Conservation (phyloP, 2,113 vertebrate species). For the Plecotus auritus region DNA sequence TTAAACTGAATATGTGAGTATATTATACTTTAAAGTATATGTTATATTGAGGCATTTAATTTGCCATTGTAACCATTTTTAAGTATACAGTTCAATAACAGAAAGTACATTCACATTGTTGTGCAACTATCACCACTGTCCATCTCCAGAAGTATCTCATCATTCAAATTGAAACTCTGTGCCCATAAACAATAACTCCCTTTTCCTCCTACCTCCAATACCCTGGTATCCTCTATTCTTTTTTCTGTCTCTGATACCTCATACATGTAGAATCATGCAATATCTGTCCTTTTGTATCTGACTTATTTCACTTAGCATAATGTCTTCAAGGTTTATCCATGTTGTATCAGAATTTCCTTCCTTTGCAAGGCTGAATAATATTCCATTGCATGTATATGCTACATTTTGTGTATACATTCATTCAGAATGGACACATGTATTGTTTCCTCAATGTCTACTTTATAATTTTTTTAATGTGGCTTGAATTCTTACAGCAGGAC, state of each 20-base stretch:
- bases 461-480: constrained; percentile 7
- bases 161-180: neutral
- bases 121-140: neutral
- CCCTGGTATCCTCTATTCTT: neutral
- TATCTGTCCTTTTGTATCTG: constrained; percentile 25
- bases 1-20: neutral
- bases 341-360: constrained; percentile 15
- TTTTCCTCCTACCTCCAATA: neutral
- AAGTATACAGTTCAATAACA: neutral
- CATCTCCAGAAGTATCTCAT: neutral
- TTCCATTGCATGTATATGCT: neutral
- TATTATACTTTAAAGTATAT: neutral
- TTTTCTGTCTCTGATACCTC: constrained; percentile 22
- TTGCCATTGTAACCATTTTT: constrained; percentile 16
- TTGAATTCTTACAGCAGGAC: neutral
- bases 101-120: neutral
- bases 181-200: neutral
- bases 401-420: neutral
- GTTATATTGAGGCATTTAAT: neutral
- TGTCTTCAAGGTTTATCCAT: neutral
- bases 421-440: neutral
- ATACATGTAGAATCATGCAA: neutral
- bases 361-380: constrained; percentile 26
- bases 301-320: constrained; percentile 16
- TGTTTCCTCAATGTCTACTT: neutral